Evolutionary conservation across 2,113 vertebrate genomes (phyloP).

Genomic region (Python bivittatus): DNA sequence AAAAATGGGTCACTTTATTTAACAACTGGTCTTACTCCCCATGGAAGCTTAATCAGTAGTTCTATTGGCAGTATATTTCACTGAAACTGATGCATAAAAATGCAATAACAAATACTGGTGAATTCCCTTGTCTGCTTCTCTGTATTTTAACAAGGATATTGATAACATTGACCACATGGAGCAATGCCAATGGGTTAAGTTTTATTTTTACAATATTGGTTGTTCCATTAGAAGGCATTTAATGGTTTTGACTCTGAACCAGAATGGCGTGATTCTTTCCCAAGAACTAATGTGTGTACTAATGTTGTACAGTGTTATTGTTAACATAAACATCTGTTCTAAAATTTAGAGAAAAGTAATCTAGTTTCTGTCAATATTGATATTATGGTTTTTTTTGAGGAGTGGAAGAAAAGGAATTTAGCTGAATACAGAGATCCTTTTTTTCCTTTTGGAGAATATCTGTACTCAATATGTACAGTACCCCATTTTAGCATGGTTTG

Average conservation of each 20-base stretch:
- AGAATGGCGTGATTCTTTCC: not conserved
- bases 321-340: not conserved
- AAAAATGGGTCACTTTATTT: not conserved
- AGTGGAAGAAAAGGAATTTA: not conserved
- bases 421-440: not conserved
- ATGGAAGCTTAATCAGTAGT: not conserved
- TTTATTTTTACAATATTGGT: not conserved
- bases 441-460: not conserved
- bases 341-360: conserved; percentile 4
- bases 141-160: not conserved
- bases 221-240: not conserved
- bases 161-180: not conserved
- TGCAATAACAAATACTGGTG: not conserved
- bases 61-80: not conserved
- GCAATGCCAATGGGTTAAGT: not conserved
- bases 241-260: not conserved
- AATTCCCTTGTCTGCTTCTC: not conserved
- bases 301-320: not conserved
- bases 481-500: not conserved
- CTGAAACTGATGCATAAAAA: conserved; percentile 4
- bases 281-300: not conserved
- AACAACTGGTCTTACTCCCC: not conserved
- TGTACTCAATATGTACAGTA: not conserved
- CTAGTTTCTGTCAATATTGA: not conserved
- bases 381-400: not conserved